Conservation (phyloP, 1,140 invertebrate species). For the Euura saliciscinereae region DNA sequence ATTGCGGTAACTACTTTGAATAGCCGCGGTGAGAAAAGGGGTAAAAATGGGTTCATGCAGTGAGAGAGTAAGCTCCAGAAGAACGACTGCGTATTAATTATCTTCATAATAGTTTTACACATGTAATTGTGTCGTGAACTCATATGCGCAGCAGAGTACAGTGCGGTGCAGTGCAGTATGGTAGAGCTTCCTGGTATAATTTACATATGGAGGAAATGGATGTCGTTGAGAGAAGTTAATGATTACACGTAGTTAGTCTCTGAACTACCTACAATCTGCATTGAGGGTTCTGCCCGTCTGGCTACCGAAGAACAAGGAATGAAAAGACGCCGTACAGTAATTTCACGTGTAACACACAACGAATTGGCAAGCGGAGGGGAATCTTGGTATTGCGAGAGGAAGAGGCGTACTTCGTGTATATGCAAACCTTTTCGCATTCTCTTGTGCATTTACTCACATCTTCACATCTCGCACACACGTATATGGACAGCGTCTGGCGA, state of each 20-base stretch:
- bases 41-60: too few species aligned
- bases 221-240: neutral
- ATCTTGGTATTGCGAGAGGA: constrained; percentile 1
- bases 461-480: neutral
- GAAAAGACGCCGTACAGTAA: neutral
- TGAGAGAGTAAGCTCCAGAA: too few species aligned
- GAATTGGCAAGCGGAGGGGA: neutral
- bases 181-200: neutral
- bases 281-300: neutral
- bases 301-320: constrained; percentile 3
- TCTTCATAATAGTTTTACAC: too few species aligned
- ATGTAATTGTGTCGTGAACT: too few species aligned
- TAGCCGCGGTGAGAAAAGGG: too few species aligned
- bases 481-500: neutral
- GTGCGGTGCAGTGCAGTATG: neutral
- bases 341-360: neutral
- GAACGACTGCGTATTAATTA: too few species aligned
- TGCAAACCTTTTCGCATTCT: constrained; percentile 2
- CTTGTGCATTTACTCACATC: neutral
- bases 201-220: constrained; percentile 2
- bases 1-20: too few species aligned
- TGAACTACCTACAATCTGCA: constrained; percentile 4
- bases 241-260: constrained; percentile 5
- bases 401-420: neutral
- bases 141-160: neutral